Evolutionary conservation across 1,140 invertebrate species (phyloP), one percentile per base, ranked within the genome.

Genomic region (Bicyclus anynana): DNA sequence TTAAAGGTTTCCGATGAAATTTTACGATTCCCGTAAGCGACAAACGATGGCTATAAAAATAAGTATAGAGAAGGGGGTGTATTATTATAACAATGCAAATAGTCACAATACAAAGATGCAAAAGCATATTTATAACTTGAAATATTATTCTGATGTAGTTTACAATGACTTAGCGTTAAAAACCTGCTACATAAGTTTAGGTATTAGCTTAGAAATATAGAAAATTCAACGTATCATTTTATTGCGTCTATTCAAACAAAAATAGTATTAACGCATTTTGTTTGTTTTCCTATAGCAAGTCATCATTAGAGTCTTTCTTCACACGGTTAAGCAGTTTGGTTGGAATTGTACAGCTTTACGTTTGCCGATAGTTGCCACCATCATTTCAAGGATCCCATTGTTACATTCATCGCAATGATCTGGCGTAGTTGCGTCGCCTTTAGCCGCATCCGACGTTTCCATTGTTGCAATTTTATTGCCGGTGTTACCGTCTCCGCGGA

Each of bases 381-480:
- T 76, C 77, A 75, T 67, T 78, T 72, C 38, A 69, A 77, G 78
- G 77, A 76, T 79, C 73, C 80, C 81, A 86, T 87, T 87, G 84
- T 87, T 86, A 74, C 72, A 85, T 87, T 84, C 75, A 84, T 78
- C 61, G 74, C 75, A 80, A 83, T 76, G 80, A 84, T 77, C 74
- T 70, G 72, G 40, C 79, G 64, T 72, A 84, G 77, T 77, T 71
- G 74, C 75, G 76, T 77, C 74, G 80, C 76, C 74, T 79, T 79
- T 82, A 81, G 81, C 74, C 80, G 80, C 80, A 84, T 85, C 80
- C 76, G 77, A 80, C 84, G 71, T 78, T 84, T 74, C 80, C 84
- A 87, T 87, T 87, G 84, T 87, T 87, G 80, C 69, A 61, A 78
- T 82, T 86, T 87, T 87, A 87, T 86, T 77, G 80, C 78, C 66